phyloP scores from a whole-genome alignment of 1,140 invertebrate genomes.

The Archivesica marissinica region DNA sequence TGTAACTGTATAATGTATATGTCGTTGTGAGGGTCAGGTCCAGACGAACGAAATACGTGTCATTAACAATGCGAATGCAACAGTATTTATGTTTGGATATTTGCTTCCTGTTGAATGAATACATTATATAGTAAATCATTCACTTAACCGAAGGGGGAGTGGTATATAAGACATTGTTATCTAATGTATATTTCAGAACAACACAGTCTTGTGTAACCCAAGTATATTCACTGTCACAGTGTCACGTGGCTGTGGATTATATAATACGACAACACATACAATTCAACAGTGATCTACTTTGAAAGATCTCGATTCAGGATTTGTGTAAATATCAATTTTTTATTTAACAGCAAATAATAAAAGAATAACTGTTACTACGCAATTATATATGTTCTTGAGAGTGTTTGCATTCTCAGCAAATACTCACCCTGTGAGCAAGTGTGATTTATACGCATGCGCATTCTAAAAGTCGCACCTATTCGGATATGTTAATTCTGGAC shows the following conservation, averaged over 20 bases:
- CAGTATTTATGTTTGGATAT: no score
- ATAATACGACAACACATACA: background rate
- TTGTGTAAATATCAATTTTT: background rate
- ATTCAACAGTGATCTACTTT: background rate
- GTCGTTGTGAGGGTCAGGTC: no score
- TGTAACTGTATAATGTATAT: no score
- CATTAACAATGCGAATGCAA: no score
- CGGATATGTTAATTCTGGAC: constrained; percentile 39
- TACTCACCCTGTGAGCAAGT: background rate
- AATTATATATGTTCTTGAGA: background rate
- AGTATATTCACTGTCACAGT: no score
- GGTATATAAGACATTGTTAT: no score
- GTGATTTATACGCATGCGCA: background rate
- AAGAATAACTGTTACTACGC: background rate
- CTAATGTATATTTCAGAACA: no score
- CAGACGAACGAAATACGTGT: no score
- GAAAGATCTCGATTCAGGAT: background rate
- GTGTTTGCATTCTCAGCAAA: background rate
- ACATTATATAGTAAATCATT: no score
- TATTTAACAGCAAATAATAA: background rate
- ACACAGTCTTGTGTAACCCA: no score
- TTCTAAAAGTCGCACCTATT: background rate
- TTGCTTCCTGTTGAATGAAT: no score
- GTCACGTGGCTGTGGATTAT: background rate
- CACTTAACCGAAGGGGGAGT: no score